A percentile compares a stretch with the other conserved stretches of the same genome.
Evolutionary conservation across 2,113 vertebrate species (phyloP).

Genomic region (Myrmophylax atrothorax): DNA sequence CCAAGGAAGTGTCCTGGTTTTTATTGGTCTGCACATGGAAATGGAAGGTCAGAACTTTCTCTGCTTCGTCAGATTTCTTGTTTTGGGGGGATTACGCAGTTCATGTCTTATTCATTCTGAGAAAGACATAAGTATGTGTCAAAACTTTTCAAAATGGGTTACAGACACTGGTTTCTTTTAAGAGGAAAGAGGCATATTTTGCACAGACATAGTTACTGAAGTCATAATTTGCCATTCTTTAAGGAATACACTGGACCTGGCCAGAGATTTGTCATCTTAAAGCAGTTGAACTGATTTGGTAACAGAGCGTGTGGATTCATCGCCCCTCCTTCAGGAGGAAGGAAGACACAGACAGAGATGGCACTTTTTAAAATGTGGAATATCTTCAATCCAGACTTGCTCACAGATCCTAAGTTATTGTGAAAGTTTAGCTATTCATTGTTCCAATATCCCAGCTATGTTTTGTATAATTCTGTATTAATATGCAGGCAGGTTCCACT

Average conservation of each 20-base stretch:
- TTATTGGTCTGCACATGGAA: neutral
- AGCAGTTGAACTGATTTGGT: slow-evolving; percentile 32
- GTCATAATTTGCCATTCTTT: slow-evolving; percentile 73
- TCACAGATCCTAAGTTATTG: slow-evolving; percentile 69
- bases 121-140: slow-evolving; percentile 40
- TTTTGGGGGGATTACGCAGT: slow-evolving; percentile 38
- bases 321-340: neutral
- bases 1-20: slow-evolving; percentile 17
- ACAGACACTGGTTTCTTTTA: slow-evolving; percentile 83
- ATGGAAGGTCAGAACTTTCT: slow-evolving; percentile 30
- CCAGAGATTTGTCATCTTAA: slow-evolving; percentile 34
- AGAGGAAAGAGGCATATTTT: slow-evolving; percentile 80
- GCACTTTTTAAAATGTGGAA: slow-evolving; percentile 58
- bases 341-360: slow-evolving; percentile 33
- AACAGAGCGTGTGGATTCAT: slow-evolving; percentile 9
- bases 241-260: slow-evolving; percentile 82
- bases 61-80: slow-evolving; percentile 42
- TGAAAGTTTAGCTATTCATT: slow-evolving; percentile 65
- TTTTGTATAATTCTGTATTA: slow-evolving; percentile 74
- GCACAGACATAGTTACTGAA: slow-evolving; percentile 78
- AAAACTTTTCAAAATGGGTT: slow-evolving; percentile 68
- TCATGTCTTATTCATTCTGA: slow-evolving; percentile 21
- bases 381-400: slow-evolving; percentile 60
- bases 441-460: slow-evolving; percentile 63
- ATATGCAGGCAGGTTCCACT: slow-evolving; percentile 61